Percentiles rank a stretch among this genome's conserved stretches.
phyloP scores from a whole-genome alignment of 2,113 vertebrate genomes.

The Oryctolagus cuniculus region mOryCun1.1 NC_091432.1:15281501-15282000 shows the following conservation, averaged over 20 bases:
- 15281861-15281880: not conserved
- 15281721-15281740: not conserved
- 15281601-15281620: not conserved
- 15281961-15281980: not conserved
- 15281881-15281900: not conserved
- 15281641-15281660: not conserved
- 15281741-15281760: not conserved
- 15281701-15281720: not conserved
- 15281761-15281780: not conserved
- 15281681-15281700: not conserved
- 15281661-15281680: not conserved
- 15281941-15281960: not conserved
- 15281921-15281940: not conserved
- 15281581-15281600: constrained; percentile 78
- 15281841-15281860: not conserved
- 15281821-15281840: not conserved
- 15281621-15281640: not conserved
- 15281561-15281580: constrained; percentile 78
- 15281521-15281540: constrained; percentile 78
- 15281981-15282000: not conserved
- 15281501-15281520: not conserved
- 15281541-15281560: constrained; percentile 69
- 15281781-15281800: not conserved
- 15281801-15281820: not conserved
- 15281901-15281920: not conserved